Evolutionary conservation across 2,113 vertebrate species (phyloP), one percentile per base, ranked within the genome.

Genomic region (Budorcas taxicolor): DNA sequence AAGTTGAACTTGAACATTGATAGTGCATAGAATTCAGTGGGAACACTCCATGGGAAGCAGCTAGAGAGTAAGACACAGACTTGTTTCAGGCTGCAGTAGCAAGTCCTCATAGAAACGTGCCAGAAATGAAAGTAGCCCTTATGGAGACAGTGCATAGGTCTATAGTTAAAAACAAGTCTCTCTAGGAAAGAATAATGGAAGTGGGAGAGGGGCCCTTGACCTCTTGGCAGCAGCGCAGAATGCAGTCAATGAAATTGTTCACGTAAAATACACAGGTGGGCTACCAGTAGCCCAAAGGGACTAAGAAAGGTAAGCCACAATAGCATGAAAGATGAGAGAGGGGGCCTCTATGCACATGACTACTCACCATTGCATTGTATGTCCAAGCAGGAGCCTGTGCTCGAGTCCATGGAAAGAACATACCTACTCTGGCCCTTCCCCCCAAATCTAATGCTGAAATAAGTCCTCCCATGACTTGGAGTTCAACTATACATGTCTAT

Each of bases 41-140:
- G 19, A 94, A 95, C 40, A 64, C 64, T 55, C 6, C 84, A 21
- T 58, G 7, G 52, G 62, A 93, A 90, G 62, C 1, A 40, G 62
- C 31, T 40, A 8, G 10, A 85, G 12, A 47, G 27, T 12, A 12
- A 92, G 57, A 94, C 6, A 60, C 81, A 93, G 12, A 89, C 43
- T 87, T 60, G 43, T 36, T 85, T 71, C 23, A 95, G 95, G 93
- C 92, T 92, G 53, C 19, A 94, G 78, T 25, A 90, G 95, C 19
- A 87, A n/a, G 86, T 95, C 80, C 97, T 98, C 85, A 95, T 97
- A 97, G 97, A 97, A 97, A 97, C 19, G 96, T 57, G 90, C 50
- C 62, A 98, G 97, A 97, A 96, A 82, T 50, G 52, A 45, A 96
- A 96, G 74, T 3, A 0, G 96, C 90, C 98, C 92, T 93, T 94